Evolutionary conservation across 2,113 vertebrate species (phyloP), one percentile per base, ranked within the genome.

Genomic region (Monarcha castaneiventris): DNA sequence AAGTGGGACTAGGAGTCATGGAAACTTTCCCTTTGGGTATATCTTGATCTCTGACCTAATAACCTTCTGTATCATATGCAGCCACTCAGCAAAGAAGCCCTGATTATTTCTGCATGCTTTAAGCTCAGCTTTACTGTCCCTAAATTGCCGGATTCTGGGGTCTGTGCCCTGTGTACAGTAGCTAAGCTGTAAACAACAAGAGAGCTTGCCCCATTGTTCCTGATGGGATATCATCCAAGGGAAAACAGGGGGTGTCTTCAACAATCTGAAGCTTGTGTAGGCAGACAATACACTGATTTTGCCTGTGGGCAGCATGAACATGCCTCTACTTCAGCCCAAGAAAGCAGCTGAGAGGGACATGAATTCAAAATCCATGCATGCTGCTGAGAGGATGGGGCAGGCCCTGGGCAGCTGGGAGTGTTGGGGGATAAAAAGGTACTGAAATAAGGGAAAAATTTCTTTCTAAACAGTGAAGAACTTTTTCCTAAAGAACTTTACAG

Each of bases 151-250:
- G 25, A 15, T 29, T 33, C n/a, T 46, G 2, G 13, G 46, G 14
- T 52, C 59, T 71, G n/a, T 41, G 48, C 58, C 59, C 16, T 21
- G 27, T 37, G 63, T 35, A 7, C 6, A 35, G 43, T 9, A 62
- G 61, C 62, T 59, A 6, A 84, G 59, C 77, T 82, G 74, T 89
- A 93, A 94, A 95, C 87, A 85, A 76, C n/a, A 62, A 83, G 71
- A 85, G 76, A 79, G 37, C 29, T 67, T 29, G 37, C 49, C 56
- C 79, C 83, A 39, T 92, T 97, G 92, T 94, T 95, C 88, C 67
- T 52, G 41, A 32, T 48, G 85, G 88, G 87, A 76, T 66, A 44
- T 72, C 58, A 61, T 89, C 95, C 91, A 91, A 86, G 48, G 72
- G 49, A 81, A 84, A 90, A 90, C 84, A 93, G 48, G 67, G 87